These are phyloP conservation scores for Brachyopa scutellaris DNA, from an alignment of 2,888 invertebrate species.

Conservation along the genomic window DNA sequence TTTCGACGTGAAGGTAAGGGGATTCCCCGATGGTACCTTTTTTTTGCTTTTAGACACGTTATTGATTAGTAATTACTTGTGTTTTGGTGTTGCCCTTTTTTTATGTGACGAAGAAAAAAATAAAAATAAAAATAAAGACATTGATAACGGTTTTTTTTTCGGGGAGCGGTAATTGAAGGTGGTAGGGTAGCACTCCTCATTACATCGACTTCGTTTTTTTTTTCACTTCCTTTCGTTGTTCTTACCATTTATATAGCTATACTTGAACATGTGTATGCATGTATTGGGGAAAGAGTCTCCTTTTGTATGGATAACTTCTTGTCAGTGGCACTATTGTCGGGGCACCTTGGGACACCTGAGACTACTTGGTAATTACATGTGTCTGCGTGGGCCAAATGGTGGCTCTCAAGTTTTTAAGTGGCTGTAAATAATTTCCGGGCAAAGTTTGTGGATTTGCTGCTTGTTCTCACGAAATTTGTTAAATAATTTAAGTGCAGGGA, in stretches of 20 bases:
- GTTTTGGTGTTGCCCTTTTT: no score
- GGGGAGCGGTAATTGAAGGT: not conserved
- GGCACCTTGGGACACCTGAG: constrained; percentile 16
- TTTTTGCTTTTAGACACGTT: no score
- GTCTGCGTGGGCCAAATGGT: constrained; percentile 2
- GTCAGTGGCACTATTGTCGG: not conserved
- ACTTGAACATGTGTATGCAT: no score
- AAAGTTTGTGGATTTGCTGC: constrained; percentile 4
- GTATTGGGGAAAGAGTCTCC: no score
- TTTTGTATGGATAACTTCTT: not conserved
- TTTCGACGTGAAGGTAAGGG: no score
- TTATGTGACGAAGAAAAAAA: no score
- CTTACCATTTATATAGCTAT: no score
- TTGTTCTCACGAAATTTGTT: constrained; percentile 25
- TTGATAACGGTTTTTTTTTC: not conserved
- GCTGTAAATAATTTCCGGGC: constrained; percentile 17
- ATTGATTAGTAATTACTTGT: no score
- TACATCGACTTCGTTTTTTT: not conserved
- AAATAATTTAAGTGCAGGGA: constrained; percentile 20
- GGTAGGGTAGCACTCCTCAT: constrained; percentile 1
- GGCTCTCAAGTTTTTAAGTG: constrained; percentile 30
- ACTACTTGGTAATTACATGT: constrained; percentile 12
- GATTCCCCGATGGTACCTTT: not conserved
- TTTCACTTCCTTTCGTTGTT: not conserved
- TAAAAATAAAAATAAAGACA: no score